Evolutionary conservation across 2,888 invertebrate genomes (phyloP).

Genomic region (Anarsia innoxiella): DNA sequence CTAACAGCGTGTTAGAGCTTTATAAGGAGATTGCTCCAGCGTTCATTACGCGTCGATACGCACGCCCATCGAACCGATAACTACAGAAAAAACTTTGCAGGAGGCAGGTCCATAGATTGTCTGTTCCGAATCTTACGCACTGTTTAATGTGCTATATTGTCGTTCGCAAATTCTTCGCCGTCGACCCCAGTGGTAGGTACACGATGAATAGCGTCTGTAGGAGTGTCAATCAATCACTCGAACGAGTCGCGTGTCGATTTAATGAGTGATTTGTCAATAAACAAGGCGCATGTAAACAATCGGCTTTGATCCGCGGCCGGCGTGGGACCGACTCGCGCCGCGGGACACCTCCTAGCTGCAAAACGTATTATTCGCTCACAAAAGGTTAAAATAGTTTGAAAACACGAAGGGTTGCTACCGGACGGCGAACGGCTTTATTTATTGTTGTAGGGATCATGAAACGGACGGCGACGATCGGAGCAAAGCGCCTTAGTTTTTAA

Average conservation of each 20-base stretch:
- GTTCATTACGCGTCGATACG: constrained; percentile 7
- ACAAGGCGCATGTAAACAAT: constrained; percentile 25
- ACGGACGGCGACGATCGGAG: constrained; percentile 7
- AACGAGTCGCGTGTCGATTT: constrained; percentile 47
- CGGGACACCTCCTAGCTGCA: constrained; percentile 1
- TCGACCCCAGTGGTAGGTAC: too few species aligned
- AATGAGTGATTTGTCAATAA: constrained; percentile 49
- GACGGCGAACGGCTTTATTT: constrained; percentile 9
- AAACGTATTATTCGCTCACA: neutral
- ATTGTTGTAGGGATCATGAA: neutral
- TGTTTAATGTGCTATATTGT: too few species aligned
- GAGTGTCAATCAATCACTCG: constrained; percentile 30
- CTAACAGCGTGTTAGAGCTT: too few species aligned
- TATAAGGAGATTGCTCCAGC: constrained; percentile 6
- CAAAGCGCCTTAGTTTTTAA: constrained; percentile 34
- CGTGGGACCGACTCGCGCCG: constrained; percentile 5
- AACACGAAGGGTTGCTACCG: constrained; percentile 4
- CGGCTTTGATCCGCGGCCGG: constrained; percentile 14
- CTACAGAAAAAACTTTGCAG: neutral
- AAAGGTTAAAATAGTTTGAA: neutral
- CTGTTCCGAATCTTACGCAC: neutral
- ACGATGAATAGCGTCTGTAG: neutral
- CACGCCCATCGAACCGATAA: neutral
- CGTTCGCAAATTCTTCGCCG: too few species aligned
- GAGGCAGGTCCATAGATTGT: neutral